phyloP scores from a whole-genome alignment of 2,797 vertebrate species.

The Rhinella marina region DNA sequence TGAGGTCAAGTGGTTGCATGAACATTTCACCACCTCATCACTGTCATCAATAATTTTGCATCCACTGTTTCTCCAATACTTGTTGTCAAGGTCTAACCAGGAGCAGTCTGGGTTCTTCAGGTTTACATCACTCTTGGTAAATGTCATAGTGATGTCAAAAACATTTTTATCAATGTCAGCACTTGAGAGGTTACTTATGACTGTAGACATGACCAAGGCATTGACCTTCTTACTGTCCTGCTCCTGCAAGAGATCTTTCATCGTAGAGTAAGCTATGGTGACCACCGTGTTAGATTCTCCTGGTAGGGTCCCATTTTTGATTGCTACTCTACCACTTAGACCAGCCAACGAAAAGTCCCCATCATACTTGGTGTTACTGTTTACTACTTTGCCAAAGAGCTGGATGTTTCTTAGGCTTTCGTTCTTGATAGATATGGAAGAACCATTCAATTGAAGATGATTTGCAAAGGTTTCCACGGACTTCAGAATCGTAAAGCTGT shows the following conservation, averaged over 20 bases:
- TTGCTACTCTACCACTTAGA: background rate
- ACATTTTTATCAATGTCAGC: background rate
- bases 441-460: background rate
- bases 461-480: constrained; percentile 27
- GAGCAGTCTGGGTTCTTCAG: constrained; percentile 64
- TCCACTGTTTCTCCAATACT: constrained; percentile 62
- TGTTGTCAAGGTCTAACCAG: constrained; percentile 69
- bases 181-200: background rate
- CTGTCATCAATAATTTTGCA: constrained; percentile 43
- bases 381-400: background rate
- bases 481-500: constrained; percentile 4
- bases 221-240: background rate
- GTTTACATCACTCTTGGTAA: background rate
- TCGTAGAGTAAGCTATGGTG: constrained; percentile 33
- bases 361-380: background rate
- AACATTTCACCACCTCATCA: constrained; percentile 60
- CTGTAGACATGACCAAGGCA: constrained; percentile 45
- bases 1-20: constrained; percentile 67
- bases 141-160: constrained; percentile 34
- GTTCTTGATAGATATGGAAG: background rate
- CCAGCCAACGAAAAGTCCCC: background rate
- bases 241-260: constrained; percentile 31
- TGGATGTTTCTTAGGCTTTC: background rate
- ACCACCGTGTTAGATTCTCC: background rate
- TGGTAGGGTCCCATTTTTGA: background rate